Evolutionary conservation across 2,113 vertebrate species (phyloP).

Genomic region (Myxocyprinus asiaticus): DNA sequence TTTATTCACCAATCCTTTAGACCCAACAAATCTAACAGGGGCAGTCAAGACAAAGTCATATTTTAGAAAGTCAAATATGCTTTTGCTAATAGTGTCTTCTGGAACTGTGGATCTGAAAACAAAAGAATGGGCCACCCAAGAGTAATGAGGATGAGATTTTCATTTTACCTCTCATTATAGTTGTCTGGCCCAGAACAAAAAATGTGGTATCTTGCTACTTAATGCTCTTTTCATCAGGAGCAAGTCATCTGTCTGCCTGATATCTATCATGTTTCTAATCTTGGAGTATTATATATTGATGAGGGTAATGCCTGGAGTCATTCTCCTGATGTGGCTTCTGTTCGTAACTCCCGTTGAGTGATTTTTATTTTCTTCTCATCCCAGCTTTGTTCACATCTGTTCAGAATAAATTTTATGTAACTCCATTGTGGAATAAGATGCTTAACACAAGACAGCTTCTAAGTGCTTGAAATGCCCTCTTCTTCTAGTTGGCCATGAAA

Average conservation of each 20-base stretch:
- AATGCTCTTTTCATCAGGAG: too few species aligned
- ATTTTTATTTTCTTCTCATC: constrained; percentile 3
- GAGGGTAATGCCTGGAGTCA: constrained; percentile 24
- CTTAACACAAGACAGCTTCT: too few species aligned
- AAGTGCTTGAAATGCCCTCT: too few species aligned
- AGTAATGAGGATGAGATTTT: neutral
- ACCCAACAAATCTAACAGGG: constrained; percentile 6
- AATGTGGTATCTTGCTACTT: constrained; percentile 9
- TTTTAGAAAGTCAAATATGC: constrained; percentile 5
- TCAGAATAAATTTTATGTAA: constrained; percentile 24
- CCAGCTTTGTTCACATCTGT: constrained; percentile 39
- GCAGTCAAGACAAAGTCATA: constrained; percentile 4
- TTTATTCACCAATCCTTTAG: neutral
- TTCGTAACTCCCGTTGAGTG: neutral
- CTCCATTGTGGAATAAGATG: constrained; percentile 10
- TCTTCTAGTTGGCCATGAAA: too few species aligned
- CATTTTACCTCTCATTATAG: neutral
- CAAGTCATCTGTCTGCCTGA: too few species aligned
- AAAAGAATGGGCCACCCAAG: neutral
- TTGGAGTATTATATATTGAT: constrained; percentile 42
- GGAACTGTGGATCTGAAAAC: neutral
- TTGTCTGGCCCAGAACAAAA: constrained; percentile 10
- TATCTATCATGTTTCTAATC: constrained; percentile 3
- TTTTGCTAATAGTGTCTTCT: neutral
- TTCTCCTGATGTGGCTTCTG: constrained; percentile 29